Percentiles rank a stretch among this genome's conserved stretches.
phyloP scores from a whole-genome alignment of 2,797 vertebrate genomes.

The Schizothorax lantsangensis region DNA sequence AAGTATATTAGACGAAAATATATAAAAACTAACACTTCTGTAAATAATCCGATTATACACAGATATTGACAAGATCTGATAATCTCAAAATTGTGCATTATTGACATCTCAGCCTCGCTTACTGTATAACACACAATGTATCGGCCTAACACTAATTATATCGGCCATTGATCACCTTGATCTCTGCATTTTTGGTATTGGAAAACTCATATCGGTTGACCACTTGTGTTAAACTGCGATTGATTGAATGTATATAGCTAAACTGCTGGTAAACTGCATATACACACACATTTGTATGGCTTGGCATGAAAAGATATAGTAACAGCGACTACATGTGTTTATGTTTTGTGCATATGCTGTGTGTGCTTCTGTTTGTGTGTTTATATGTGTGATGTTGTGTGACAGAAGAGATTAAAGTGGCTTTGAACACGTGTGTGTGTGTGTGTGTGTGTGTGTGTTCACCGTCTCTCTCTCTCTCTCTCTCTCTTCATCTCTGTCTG shows the following conservation, averaged over 20 bases:
- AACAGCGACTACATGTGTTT: neutral
- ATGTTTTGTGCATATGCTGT: slow-evolving; percentile 15
- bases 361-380: slow-evolving; percentile 30
- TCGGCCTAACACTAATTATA: neutral
- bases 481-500: slow-evolving; percentile 26
- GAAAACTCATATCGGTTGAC: neutral
- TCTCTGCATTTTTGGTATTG: neutral
- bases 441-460: slow-evolving; percentile 33
- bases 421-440: slow-evolving; percentile 19
- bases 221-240: neutral
- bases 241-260: neutral
- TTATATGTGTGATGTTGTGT: slow-evolving; percentile 31
- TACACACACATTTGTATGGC: neutral
- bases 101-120: neutral
- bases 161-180: neutral
- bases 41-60: neutral
- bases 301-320: neutral
- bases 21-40: neutral
- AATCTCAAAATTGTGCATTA: neutral
- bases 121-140: neutral
- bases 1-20: neutral
- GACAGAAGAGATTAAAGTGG: slow-evolving; percentile 36
- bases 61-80: neutral
- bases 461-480: slow-evolving; percentile 17
- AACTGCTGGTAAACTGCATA: neutral